Evolutionary conservation across 2,113 vertebrate species (phyloP).

Genomic region (Misgurnus anguillicaudatus): DNA sequence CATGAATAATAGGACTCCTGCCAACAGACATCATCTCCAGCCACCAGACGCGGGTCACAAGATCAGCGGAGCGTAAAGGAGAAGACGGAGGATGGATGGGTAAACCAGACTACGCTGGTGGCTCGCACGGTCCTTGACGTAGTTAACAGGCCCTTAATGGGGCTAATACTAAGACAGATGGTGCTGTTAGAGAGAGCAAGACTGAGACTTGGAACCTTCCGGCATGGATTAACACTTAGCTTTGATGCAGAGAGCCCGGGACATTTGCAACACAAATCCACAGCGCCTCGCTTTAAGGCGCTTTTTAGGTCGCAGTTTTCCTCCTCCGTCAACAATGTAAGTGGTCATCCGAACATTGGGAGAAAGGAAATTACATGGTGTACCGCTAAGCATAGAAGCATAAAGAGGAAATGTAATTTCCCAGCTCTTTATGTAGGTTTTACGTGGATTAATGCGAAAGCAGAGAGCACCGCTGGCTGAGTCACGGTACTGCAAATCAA

Average conservation of each 20-base stretch:
- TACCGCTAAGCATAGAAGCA: conserved; percentile 10
- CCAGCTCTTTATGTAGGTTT: conserved; percentile 36
- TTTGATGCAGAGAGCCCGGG: conserved; percentile 37
- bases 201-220: conserved; percentile 50
- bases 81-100: conserved; percentile 31
- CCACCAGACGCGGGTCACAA: conserved; percentile 23
- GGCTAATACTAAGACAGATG: conserved; percentile 78
- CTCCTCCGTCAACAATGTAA: conserved; percentile 1
- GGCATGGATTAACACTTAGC: conserved; percentile 50
- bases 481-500: conserved; percentile 42
- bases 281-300: not conserved
- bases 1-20: conserved; percentile 38
- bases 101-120: conserved; percentile 18
- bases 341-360: not conserved
- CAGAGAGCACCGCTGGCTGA: conserved; percentile 1
- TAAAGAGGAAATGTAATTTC: conserved; percentile 27
- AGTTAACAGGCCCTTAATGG: conserved; percentile 75
- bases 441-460: conserved; percentile 29
- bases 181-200: conserved; percentile 65
- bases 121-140: conserved; percentile 60
- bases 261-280: conserved; percentile 47
- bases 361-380: conserved; percentile 18
- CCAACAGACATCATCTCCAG: conserved; percentile 24
- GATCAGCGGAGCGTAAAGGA: conserved; percentile 4
- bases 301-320: conserved; percentile 10